Evolutionary conservation across 2,113 vertebrate species (phyloP).

Genomic region (Arvicanthis niloticus): DNA sequence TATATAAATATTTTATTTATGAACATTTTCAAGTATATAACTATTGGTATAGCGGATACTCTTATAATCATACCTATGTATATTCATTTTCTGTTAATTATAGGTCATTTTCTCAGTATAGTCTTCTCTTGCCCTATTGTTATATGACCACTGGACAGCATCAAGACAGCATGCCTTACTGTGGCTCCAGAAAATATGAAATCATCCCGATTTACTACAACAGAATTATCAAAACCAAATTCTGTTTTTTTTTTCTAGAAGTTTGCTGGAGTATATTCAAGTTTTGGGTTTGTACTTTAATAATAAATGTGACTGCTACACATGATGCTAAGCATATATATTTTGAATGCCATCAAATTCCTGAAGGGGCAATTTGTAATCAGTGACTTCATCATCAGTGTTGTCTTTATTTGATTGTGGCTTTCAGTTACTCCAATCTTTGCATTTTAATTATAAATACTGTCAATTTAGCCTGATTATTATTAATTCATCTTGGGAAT

Average conservation of each 20-base stretch:
- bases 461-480: constrained; percentile 72
- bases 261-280: constrained; percentile 26
- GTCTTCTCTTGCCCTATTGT: neutral
- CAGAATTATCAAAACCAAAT: neutral
- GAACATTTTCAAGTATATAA: constrained; percentile 35
- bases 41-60: neutral
- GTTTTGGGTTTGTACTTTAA: constrained; percentile 40
- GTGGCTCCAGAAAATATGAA: constrained; percentile 45
- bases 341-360: constrained; percentile 63
- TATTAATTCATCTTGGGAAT: constrained; percentile 73
- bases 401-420: constrained; percentile 71
- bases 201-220: constrained; percentile 3
- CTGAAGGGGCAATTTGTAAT: constrained; percentile 74
- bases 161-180: neutral
- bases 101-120: constrained; percentile 2
- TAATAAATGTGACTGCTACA: constrained; percentile 57
- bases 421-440: constrained; percentile 71
- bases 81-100: constrained; percentile 45
- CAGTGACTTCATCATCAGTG: constrained; percentile 73
- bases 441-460: constrained; percentile 77
- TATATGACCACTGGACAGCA: constrained; percentile 1
- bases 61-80: constrained; percentile 8
- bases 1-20: constrained; percentile 8
- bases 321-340: constrained; percentile 52
- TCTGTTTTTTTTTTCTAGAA: constrained; percentile 19